phyloP scores from a whole-genome alignment of 2,888 invertebrate species.

The Xestia c-nigrum region DNA sequence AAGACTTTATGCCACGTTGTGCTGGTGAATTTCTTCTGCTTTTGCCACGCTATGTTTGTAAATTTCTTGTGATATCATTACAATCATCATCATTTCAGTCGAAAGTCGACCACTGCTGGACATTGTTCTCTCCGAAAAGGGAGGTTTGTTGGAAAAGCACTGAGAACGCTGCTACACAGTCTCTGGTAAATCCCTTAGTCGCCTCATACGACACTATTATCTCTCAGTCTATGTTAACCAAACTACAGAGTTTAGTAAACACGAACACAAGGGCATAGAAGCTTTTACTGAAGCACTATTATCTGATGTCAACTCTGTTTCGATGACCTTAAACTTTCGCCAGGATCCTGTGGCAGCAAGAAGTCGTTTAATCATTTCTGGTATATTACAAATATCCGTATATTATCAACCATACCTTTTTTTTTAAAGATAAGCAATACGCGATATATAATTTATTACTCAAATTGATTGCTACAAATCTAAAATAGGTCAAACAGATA shows the following conservation, averaged over 20 bases:
- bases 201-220: too few relatives aligned
- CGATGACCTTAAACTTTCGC: not conserved
- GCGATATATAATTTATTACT: conserved; percentile 61
- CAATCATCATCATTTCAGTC: too few relatives aligned
- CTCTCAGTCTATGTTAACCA: too few relatives aligned
- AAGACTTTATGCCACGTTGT: not conserved
- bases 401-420: conserved; percentile 12
- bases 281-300: not conserved
- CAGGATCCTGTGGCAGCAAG: not conserved
- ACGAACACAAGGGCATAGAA: not conserved
- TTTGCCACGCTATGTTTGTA: not conserved
- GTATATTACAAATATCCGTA: not conserved
- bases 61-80: not conserved
- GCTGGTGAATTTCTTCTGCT: not conserved
- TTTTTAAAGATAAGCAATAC: conserved; percentile 47
- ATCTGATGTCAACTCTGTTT: not conserved
- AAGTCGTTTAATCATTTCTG: not conserved
- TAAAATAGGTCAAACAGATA: conserved; percentile 72
- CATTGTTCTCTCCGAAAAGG: too few relatives aligned
- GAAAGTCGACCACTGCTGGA: too few relatives aligned
- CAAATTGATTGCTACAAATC: conserved; percentile 65
- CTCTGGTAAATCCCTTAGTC: too few relatives aligned
- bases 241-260: not conserved
- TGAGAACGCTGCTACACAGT: too few relatives aligned
- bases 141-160: too few relatives aligned